Evolutionary conservation across 2,888 invertebrate species (phyloP).

Genomic region (Campoplex capitator): DNA sequence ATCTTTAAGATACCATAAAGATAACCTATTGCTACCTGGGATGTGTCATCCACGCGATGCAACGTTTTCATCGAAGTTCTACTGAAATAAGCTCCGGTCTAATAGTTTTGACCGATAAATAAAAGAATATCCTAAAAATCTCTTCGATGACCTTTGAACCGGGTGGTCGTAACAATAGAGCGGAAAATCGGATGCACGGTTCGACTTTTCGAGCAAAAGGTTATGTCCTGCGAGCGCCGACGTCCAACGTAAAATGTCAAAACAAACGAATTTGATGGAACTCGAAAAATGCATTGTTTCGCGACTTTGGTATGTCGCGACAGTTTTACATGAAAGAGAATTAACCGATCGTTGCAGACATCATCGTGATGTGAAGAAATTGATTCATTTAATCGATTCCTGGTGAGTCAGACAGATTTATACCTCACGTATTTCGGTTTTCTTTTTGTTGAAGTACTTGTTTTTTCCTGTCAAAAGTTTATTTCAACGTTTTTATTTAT

Average conservation of each 20-base stretch:
- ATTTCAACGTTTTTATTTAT: neutral
- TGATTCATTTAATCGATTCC: constrained; percentile 50
- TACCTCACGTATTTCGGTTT: neutral
- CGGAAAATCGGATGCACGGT: neutral
- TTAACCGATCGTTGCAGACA: constrained; percentile 56
- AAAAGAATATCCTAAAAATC: neutral
- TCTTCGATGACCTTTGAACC: constrained; percentile 42
- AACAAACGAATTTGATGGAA: constrained; percentile 69
- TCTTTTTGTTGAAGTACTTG: neutral
- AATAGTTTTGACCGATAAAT: neutral
- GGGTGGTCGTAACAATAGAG: neutral
- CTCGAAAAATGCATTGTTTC: constrained; percentile 78
- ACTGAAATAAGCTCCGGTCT: neutral
- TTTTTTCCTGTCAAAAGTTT: constrained; percentile 3
- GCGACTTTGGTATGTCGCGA: constrained; percentile 81
- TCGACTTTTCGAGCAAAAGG: constrained; percentile 38
- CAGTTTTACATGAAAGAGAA: constrained; percentile 70
- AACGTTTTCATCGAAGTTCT: constrained; percentile 30
- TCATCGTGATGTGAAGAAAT: constrained; percentile 46
- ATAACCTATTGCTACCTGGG: no score
- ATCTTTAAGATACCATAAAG: no score
- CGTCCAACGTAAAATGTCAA: constrained; percentile 73
- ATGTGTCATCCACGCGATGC: constrained; percentile 42
- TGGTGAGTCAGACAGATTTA: constrained; percentile 54
- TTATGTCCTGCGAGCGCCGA: constrained; percentile 51